Conservation (phyloP, 2,113 vertebrate species). For the Carassius gibelio region DNA sequence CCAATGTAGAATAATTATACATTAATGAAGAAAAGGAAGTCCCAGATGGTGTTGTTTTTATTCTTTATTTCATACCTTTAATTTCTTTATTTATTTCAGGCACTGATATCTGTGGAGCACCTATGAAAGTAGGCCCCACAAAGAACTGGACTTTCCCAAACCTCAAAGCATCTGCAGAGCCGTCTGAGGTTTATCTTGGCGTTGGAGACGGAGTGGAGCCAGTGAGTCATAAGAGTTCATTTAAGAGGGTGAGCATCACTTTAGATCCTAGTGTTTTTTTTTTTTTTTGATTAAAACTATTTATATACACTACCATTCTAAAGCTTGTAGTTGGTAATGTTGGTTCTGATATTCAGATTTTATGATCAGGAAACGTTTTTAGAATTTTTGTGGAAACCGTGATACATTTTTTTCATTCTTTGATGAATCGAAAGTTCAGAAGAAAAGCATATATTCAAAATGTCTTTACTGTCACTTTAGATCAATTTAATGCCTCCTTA, state of each 20-base stretch:
- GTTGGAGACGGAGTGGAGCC: conserved; percentile 48
- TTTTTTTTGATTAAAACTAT: neutral
- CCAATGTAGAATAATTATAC: neutral
- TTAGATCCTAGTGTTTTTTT: neutral
- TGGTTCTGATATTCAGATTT: neutral
- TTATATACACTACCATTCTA: neutral
- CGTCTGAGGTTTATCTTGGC: conserved; percentile 54
- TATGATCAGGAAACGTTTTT: neutral
- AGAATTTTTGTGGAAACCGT: neutral
- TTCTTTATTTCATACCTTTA: neutral
- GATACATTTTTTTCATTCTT: neutral
- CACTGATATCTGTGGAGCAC: conserved; percentile 46
- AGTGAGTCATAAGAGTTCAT: conserved; percentile 53
- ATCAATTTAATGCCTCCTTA: neutral
- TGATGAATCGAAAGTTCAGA: neutral
- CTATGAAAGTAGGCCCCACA: conserved; percentile 44
- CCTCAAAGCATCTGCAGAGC: conserved; percentile 53
- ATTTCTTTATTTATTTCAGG: conserved; percentile 37
- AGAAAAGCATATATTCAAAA: neutral
- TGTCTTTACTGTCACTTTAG: neutral
- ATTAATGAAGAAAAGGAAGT: too few relatives aligned
- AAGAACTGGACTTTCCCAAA: conserved; percentile 59
- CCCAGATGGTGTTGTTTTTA: neutral
- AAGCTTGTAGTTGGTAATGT: neutral
- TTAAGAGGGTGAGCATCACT: conserved; percentile 54